Percentiles rank a stretch among this genome's conserved stretches.
phyloP scores from a whole-genome alignment of 1,140 invertebrate species.

The Portunus trituberculatus region DNA sequence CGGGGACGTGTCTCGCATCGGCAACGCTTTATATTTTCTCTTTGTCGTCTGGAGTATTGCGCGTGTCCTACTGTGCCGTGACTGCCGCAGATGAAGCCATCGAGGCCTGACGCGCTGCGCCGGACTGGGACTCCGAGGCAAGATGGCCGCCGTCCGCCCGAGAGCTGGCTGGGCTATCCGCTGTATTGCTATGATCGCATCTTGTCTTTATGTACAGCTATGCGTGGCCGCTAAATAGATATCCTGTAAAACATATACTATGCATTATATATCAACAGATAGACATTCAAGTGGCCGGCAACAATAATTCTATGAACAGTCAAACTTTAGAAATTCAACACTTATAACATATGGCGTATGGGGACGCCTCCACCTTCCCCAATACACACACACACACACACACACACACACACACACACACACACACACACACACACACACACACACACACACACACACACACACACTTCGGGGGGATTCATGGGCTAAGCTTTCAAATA shows the following conservation, averaged over 20 bases:
- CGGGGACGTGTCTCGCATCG: neutral
- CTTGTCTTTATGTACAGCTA: neutral
- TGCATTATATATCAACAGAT: conserved; percentile 12
- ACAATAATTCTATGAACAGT: neutral
- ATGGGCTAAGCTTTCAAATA: too few species aligned
- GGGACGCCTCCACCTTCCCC: neutral
- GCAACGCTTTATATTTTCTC: neutral
- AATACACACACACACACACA: conserved; percentile 22
- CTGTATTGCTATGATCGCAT: neutral
- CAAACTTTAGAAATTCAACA: neutral
- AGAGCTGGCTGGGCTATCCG: neutral
- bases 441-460: neutral
- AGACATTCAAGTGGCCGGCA: neutral
- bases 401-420: conserved; percentile 43
- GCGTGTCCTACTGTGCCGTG: neutral
- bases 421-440: conserved; percentile 12
- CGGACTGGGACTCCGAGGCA: neutral
- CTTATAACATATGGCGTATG: neutral
- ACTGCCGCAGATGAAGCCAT: neutral
- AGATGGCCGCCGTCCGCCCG: neutral
- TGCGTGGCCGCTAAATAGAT: neutral
- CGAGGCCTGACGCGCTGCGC: neutral
- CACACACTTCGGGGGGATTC: neutral
- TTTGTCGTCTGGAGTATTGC: too few species aligned
- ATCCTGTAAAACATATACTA: neutral